Percentiles rank a stretch among this genome's conserved stretches.
Evolutionary conservation across 2,113 vertebrate genomes (phyloP).

Genomic region (Elaphurus davidianus): DNA sequence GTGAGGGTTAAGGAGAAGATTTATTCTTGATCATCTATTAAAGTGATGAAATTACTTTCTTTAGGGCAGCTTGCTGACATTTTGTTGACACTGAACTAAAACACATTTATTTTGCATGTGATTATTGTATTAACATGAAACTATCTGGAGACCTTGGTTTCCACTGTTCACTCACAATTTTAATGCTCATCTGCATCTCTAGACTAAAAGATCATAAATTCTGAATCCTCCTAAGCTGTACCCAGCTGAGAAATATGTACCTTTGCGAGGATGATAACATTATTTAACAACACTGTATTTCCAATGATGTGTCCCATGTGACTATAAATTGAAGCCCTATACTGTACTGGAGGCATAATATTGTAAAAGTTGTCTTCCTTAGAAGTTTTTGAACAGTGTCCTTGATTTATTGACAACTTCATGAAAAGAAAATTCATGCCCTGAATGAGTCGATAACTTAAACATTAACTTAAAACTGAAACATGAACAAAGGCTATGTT

Average conservation of each 20-base stretch:
- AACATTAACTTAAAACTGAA: conserved; percentile 31
- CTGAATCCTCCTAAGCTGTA: conserved; percentile 65
- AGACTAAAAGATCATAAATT: conserved; percentile 74
- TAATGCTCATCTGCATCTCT: conserved; percentile 68
- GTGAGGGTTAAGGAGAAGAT: not conserved
- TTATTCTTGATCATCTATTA: conserved; percentile 57
- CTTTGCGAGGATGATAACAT: conserved; percentile 65
- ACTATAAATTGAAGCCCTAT: conserved; percentile 65
- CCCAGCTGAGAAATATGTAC: conserved; percentile 67
- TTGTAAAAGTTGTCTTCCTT: conserved; percentile 44
- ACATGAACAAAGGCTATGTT: conserved; percentile 17
- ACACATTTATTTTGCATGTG: conserved; percentile 48
- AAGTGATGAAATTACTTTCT: conserved; percentile 56
- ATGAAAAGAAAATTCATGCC: not conserved
- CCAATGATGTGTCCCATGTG: conserved; percentile 58
- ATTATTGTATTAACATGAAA: conserved; percentile 56
- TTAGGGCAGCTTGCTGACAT: conserved; percentile 9
- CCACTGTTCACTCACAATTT: conserved; percentile 65
- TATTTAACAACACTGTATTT: conserved; percentile 72
- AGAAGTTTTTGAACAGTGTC: conserved; percentile 54
- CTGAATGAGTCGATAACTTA: not conserved
- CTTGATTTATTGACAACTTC: conserved; percentile 52
- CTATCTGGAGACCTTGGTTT: conserved; percentile 54
- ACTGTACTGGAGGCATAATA: not conserved
- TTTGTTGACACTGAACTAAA: conserved; percentile 69